phyloP scores from a whole-genome alignment of 2,113 vertebrate genomes.

The Zosterops hypoxanthus region DNA sequence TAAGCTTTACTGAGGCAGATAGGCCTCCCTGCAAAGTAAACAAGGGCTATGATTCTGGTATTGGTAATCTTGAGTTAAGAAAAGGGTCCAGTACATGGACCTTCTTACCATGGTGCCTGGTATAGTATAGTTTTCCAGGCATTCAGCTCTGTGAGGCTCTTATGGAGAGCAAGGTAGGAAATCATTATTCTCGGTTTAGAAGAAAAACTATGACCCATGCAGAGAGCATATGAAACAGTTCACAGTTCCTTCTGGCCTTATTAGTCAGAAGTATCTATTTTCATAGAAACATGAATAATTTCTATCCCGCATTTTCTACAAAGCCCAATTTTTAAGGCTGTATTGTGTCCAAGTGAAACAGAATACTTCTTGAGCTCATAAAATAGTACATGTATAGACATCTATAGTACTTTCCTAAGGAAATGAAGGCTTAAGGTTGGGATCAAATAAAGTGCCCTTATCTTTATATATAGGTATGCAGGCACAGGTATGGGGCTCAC shows the following conservation, averaged over 20 bases:
- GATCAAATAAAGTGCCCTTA: background rate
- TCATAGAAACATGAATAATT: background rate
- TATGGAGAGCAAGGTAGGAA: background rate
- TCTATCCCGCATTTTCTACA: background rate
- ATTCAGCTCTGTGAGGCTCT: background rate
- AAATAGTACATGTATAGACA: background rate
- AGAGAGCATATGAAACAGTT: background rate
- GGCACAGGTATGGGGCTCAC: background rate
- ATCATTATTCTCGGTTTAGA: background rate
- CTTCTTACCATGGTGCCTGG: background rate
- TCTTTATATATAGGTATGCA: background rate
- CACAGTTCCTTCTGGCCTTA: background rate
- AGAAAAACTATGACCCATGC: background rate
- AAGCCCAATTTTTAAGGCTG: background rate
- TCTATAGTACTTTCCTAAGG: background rate
- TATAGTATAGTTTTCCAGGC: background rate
- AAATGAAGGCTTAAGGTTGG: background rate
- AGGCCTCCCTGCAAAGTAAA: background rate
- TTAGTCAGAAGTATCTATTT: background rate
- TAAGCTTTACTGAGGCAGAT: background rate
- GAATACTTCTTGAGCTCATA: background rate
- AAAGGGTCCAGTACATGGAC: background rate
- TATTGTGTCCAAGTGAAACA: background rate
- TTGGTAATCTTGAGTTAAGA: background rate
- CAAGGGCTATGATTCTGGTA: background rate